Conservation (phyloP, 2,888 invertebrate genomes). For the Cancer borealis region DNA sequence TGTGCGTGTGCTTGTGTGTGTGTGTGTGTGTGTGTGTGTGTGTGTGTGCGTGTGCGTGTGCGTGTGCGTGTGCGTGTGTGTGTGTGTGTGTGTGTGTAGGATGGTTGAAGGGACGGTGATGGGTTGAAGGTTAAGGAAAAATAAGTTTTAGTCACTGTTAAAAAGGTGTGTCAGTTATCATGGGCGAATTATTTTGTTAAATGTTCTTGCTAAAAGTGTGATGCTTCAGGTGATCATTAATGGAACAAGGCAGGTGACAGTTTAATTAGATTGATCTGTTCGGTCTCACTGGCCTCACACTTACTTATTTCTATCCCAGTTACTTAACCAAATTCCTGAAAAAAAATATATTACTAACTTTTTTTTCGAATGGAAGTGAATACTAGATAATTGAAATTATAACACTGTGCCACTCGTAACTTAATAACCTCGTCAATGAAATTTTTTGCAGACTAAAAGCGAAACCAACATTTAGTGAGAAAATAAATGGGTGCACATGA, state of each 20-base stretch:
- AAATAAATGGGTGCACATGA: neutral
- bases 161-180: neutral
- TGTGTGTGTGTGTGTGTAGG: neutral
- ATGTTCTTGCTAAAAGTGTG: neutral
- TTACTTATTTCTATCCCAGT: neutral
- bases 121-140: too few relatives aligned
- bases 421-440: constrained; percentile 12
- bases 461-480: constrained; percentile 9
- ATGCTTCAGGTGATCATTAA: neutral
- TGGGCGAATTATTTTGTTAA: neutral
- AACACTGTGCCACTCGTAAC: constrained; percentile 26
- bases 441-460: neutral
- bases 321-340: neutral
- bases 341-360: neutral
- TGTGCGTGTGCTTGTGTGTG: neutral
- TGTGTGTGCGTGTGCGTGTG: neutral
- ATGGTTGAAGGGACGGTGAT: neutral
- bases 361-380: neutral
- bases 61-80: neutral
- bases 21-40: neutral
- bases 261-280: neutral
- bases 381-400: neutral
- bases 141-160: neutral
- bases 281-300: neutral
- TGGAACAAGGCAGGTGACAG: neutral